Evolutionary conservation across 2,888 invertebrate species (phyloP), one percentile per base, ranked within the genome.

Genomic region (Caenorhabditis wallacei): DNA sequence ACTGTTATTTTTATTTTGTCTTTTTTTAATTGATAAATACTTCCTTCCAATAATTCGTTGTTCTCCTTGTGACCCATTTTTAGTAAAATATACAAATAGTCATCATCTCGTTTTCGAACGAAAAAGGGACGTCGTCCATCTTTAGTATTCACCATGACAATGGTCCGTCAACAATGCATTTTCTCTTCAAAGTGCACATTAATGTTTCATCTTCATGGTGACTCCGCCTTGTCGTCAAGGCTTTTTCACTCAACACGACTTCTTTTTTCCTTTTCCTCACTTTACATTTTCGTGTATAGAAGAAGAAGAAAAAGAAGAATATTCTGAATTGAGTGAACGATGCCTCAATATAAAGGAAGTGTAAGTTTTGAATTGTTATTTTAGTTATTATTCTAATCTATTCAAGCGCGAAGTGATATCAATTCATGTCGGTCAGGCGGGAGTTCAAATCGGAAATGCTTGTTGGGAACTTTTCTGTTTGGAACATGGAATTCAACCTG

Each of bases 391-490:
- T 24, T 8, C 48, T 48, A 18, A 46, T 30, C 18, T 43, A 59
- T 71, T 84, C 3, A 43, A 86, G 86, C 69, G 87, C 20, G 87
- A 87, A 80, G 85, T 87, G 20, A 87, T 87, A 70, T 85, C 85
- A 18, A 84, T 87, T 24, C 85, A 85, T 56, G 85, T 87, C 1
- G 85, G 85, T 13, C 87, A 85, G 37, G 84, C 80, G 18, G 89
- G 89, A 13, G 89, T 89, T 30, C 89, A 89, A 72, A 89, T 89
- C 53, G 89, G 92, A 53, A 94, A 94, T 88, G 93, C 94, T 72
- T 94, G 94, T 89, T 94, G 94, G 94, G 94, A 94, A 87, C 89
- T 94, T 83, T 94, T 94, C 91, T 94, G 94, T 87, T 90, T 94
- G 86, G 94, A 94, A 88, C 93, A 94, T 90, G 94, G 93, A 46